Evolutionary conservation across 2,797 vertebrate species (phyloP).

Genomic region (Coluber constrictor): DNA sequence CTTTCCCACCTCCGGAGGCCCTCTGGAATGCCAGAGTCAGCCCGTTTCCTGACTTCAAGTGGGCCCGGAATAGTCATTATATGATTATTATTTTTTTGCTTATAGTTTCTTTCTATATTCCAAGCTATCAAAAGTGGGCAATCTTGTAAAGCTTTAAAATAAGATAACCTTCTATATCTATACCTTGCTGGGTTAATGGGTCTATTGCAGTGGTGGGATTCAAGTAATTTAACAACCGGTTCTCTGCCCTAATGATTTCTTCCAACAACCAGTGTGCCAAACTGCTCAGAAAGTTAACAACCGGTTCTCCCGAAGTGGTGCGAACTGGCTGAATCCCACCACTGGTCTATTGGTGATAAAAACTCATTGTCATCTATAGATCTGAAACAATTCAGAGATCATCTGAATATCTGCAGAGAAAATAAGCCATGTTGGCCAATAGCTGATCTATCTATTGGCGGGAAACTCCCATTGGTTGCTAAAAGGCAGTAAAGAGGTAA

Average conservation of each 20-base stretch:
- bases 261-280: no score
- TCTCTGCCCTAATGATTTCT: no score
- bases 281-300: no score
- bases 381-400: background rate
- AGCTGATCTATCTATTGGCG: background rate
- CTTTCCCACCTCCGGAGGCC: no score
- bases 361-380: background rate
- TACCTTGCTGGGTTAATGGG: background rate
- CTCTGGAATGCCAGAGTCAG: no score
- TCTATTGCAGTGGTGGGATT: background rate
- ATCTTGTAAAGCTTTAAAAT: background rate
- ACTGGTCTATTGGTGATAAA: background rate
- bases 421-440: background rate
- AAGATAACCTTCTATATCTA: background rate
- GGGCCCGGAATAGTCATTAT: background rate
- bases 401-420: background rate
- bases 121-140: background rate
- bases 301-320: no score
- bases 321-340: no score
- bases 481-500: background rate
- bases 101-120: background rate
- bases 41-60: no score
- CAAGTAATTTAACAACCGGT: no score
- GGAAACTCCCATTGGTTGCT: background rate
- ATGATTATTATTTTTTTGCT: background rate